Percentiles rank a stretch among this genome's conserved stretches.
phyloP scores from a whole-genome alignment of 2,888 invertebrate species.

The Himalopsyche kuldschensis region DNA sequence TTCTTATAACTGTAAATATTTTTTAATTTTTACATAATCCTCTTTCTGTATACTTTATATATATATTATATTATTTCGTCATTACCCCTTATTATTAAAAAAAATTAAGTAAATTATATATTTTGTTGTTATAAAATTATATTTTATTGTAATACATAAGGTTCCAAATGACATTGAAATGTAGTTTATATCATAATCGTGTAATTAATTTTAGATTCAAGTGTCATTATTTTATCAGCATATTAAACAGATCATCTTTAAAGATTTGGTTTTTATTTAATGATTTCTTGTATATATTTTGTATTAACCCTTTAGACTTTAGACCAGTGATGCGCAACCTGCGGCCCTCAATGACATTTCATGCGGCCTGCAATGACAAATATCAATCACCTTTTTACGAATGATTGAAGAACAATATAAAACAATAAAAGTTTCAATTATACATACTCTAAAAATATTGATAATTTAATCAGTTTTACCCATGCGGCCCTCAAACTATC shows the following conservation, averaged over 20 bases:
- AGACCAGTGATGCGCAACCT: too few relatives aligned
- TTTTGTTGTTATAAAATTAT: constrained; percentile 5
- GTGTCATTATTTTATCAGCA: constrained; percentile 14
- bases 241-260: constrained; percentile 10
- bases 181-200: constrained; percentile 3
- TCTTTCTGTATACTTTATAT: neutral
- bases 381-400: too few relatives aligned
- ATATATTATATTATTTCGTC: neutral
- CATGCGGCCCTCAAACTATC: too few relatives aligned
- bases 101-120: neutral
- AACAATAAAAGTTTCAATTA: too few relatives aligned
- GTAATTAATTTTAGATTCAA: constrained; percentile 6
- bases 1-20: neutral
- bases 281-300: neutral
- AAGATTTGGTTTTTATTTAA: neutral
- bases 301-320: too few relatives aligned
- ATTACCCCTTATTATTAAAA: neutral
- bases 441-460: too few relatives aligned
- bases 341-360: too few relatives aligned
- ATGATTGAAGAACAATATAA: too few relatives aligned
- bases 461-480: too few relatives aligned
- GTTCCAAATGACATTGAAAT: constrained; percentile 3
- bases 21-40: neutral
- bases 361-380: too few relatives aligned
- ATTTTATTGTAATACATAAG: constrained; percentile 1